phyloP scores from a whole-genome alignment of 2,797 vertebrate genomes.

The Jordanella pulchra region DNA sequence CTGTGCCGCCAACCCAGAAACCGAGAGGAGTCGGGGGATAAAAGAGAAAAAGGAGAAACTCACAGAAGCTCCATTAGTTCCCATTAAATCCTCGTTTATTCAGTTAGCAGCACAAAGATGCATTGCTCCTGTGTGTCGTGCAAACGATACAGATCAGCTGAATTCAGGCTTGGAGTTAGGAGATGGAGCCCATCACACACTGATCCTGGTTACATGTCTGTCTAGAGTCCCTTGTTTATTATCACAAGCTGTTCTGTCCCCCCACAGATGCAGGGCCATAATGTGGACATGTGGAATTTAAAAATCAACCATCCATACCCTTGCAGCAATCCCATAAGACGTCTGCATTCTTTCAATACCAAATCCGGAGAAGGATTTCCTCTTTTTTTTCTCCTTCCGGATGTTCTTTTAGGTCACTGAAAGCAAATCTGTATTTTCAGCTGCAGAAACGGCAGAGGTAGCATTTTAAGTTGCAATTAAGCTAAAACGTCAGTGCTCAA shows the following conservation, averaged over 20 bases:
- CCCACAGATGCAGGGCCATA: constrained; percentile 35
- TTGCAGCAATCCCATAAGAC: constrained; percentile 18
- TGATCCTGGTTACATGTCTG: constrained; percentile 41
- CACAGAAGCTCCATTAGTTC: constrained; percentile 43
- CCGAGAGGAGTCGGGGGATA: constrained; percentile 19
- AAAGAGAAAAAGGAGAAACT: constrained; percentile 39
- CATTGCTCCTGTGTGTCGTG: constrained; percentile 35
- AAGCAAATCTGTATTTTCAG: constrained; percentile 9
- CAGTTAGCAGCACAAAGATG: constrained; percentile 53
- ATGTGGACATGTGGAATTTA: constrained; percentile 26
- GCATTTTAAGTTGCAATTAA: constrained; percentile 23
- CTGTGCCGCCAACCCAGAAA: constrained; percentile 40
- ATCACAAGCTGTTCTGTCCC: constrained; percentile 22
- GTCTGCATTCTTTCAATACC: constrained; percentile 38
- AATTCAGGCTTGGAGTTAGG: constrained; percentile 16
- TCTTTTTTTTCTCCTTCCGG: not conserved
- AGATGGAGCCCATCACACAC: constrained; percentile 28
- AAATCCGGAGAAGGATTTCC: constrained; percentile 5
- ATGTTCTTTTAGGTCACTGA: constrained; percentile 19
- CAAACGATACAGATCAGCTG: constrained; percentile 25
- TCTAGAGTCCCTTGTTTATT: constrained; percentile 39
- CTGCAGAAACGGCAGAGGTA: constrained; percentile 13
- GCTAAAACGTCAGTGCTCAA: constrained; percentile 29
- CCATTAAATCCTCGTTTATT: constrained; percentile 51
- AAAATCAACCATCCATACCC: constrained; percentile 11